Base-by-base conservation (phyloP, 2,888 invertebrate genomes). In the Ophraella communa region DNA sequence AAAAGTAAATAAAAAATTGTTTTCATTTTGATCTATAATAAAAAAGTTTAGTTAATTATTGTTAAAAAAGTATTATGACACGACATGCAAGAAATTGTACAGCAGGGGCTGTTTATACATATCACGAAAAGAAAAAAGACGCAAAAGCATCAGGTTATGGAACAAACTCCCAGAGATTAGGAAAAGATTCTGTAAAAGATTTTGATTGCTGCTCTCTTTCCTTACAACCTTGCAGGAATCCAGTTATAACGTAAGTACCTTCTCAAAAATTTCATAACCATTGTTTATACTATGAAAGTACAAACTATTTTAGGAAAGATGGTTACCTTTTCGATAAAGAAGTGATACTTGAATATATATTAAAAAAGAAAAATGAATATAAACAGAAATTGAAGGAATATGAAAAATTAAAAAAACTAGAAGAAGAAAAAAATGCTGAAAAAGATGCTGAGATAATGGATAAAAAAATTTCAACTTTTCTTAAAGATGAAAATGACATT, bases 121-220 rank as follows among this genome's bases (percentile, higher is more conserved):
- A 99, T 77, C 95, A 97, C 76, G 99, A 99, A 80, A 95, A 96
- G 83, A 93, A 96, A 81, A 96, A 96, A 79, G 98, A 99, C 80
- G 95, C 96, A 1, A 89, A 92, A 44, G 91, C 93, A 7, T 96
- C 97, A 11, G 98, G 98, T 5, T 99, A 97, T 82, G 98, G 94
- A 1, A 93, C 93, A 30, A 91, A 91, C 80, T 88, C 86, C 52
- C 91, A 91, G 80, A 86, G 98, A 76, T 88, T 98, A 54, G 96
- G 96, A 3, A 98, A 96, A 80, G 96, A 97, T 84, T 95, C 96
- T 0, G 89, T 96, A 2, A 93, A 95, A 83, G 95, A 93, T 78
- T 99, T 98, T 81, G 99, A 99, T 82, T 97, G 97, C 79, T 99
- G 99, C 81, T 97, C 95, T 66, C 83, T 99, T 60, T 97, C 96